phyloP scores from a whole-genome alignment of 2,888 invertebrate genomes.

The Ceraclea dissimilis region DNA sequence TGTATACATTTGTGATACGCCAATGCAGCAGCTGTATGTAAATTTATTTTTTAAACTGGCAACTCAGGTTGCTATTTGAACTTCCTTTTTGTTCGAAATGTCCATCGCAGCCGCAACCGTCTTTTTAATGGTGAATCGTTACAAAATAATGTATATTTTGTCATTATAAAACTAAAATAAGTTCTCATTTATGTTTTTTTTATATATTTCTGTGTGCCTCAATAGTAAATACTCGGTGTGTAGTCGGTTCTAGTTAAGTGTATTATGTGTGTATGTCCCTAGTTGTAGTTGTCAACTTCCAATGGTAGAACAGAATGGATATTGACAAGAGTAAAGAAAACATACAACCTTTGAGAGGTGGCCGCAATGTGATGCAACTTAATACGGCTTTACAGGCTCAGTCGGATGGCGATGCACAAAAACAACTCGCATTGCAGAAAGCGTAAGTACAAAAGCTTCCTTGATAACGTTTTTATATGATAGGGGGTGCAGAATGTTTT shows the following conservation, averaged over 20 bases:
- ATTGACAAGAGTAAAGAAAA: conserved; percentile 84
- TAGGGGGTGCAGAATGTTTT: conserved; percentile 20
- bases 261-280: conserved; percentile 1
- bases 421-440: conserved; percentile 59
- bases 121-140: conserved; percentile 15
- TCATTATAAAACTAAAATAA: neutral
- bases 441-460: conserved; percentile 45
- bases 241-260: neutral
- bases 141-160: neutral
- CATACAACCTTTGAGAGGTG: conserved; percentile 85
- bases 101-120: conserved; percentile 21
- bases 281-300: conserved; percentile 20
- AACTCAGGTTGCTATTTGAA: conserved; percentile 26
- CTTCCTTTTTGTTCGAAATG: conserved; percentile 25
- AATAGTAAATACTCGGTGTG: neutral
- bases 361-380: conserved; percentile 72
- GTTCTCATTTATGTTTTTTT: conserved; percentile 9
- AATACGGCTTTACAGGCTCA: conserved; percentile 74
- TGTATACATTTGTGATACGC: neutral
- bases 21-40: neutral
- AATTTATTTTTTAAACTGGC: conserved; percentile 12
- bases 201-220: neutral
- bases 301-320: conserved; percentile 46
- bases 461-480: conserved; percentile 9
- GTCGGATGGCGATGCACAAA: conserved; percentile 59